A percentile compares a stretch with the other conserved stretches of the same genome.
These are phyloP conservation scores for Poeciliopsis occidentalis DNA, from an alignment of 2,113 vertebrate species.

Conservation along the genomic window DNA sequence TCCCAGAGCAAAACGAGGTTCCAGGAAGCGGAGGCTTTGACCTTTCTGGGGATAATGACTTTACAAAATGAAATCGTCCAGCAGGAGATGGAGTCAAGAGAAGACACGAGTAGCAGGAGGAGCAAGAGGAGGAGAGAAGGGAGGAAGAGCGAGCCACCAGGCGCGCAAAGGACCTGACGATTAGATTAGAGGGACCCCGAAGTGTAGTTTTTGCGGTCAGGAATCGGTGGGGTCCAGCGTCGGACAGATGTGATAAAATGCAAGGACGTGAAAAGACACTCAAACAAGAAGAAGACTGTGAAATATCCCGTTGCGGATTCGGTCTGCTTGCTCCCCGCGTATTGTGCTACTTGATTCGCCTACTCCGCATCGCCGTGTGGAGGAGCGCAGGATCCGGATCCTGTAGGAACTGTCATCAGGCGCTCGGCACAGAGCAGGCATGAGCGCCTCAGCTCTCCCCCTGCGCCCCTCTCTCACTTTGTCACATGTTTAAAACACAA, in stretches of 20 bases:
- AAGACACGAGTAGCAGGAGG: slow-evolving; percentile 29
- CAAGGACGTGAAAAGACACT: slow-evolving; percentile 28
- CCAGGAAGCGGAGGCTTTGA: slow-evolving; percentile 61
- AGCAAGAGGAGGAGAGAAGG: too few relatives aligned
- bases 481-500: slow-evolving; percentile 83
- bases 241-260: slow-evolving; percentile 63
- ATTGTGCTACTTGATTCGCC: slow-evolving; percentile 70
- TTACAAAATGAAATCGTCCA: slow-evolving; percentile 73
- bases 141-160: slow-evolving; percentile 14
- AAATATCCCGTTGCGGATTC: slow-evolving; percentile 73
- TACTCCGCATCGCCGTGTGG: slow-evolving; percentile 64
- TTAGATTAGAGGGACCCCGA: slow-evolving; percentile 44
- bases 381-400: slow-evolving; percentile 50
- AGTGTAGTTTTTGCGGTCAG: slow-evolving; percentile 39
- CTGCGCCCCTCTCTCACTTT: slow-evolving; percentile 58
- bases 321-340: slow-evolving; percentile 31
- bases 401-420: slow-evolving; percentile 53
- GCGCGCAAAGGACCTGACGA: slow-evolving; percentile 47
- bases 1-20: slow-evolving; percentile 56
- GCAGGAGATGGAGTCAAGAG: slow-evolving; percentile 58
- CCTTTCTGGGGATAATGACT: slow-evolving; percentile 69
- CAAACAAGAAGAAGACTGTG: slow-evolving; percentile 27
- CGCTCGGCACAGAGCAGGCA: slow-evolving; percentile 49
- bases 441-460: slow-evolving; percentile 51
- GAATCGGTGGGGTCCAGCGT: slow-evolving; percentile 20